Evolutionary conservation across 2,797 vertebrate genomes (phyloP).

Genomic region (Spheniscus humboldti): DNA sequence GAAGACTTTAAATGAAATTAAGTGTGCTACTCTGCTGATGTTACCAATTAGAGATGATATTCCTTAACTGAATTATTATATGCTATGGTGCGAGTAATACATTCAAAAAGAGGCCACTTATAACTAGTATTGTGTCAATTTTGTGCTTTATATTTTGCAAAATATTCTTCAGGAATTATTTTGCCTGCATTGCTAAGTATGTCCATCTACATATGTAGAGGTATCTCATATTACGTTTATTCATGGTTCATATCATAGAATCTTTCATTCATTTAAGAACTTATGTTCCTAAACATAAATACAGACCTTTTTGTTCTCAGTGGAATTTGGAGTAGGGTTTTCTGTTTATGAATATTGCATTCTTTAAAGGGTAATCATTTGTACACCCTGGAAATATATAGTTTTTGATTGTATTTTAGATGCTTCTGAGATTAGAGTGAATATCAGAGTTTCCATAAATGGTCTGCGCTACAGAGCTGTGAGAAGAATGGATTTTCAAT

Average conservation of each 20-base stretch:
- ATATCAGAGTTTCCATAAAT: not conserved
- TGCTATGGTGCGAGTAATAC: not conserved
- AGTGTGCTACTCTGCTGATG: not conserved
- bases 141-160: not conserved
- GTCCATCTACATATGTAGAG: not conserved
- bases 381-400: not conserved
- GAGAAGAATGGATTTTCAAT: conserved; percentile 40
- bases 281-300: not conserved
- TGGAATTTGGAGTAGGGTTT: not conserved
- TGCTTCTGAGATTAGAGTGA: conserved; percentile 7
- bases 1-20: not conserved
- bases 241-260: not conserved
- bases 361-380: conserved; percentile 16
- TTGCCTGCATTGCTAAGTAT: not conserved
- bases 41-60: not conserved
- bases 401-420: not conserved
- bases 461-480: not conserved
- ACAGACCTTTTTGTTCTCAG: not conserved
- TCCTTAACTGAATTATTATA: not conserved
- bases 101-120: not conserved
- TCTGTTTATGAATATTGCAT: conserved; percentile 14
- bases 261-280: not conserved
- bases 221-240: not conserved
- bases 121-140: not conserved
- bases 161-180: not conserved